A percentile compares a stretch with the other conserved stretches of the same genome.
Conservation (phyloP, 2,888 invertebrate genomes). For the Andrena camellia region DNA sequence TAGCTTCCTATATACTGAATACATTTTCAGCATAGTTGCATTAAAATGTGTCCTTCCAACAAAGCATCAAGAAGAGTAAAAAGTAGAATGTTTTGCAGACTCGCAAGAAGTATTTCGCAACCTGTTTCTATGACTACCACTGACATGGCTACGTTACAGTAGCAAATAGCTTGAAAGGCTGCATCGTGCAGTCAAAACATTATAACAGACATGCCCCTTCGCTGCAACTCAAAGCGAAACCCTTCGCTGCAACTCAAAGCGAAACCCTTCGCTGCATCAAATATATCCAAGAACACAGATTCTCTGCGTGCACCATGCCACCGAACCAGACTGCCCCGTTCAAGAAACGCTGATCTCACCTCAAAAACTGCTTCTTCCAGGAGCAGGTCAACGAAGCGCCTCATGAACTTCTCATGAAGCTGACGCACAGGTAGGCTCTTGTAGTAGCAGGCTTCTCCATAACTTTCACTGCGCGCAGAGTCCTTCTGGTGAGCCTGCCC, state of each 20-base stretch:
- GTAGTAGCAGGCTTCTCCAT: conserved; percentile 12
- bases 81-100: no score
- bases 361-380: conserved; percentile 92
- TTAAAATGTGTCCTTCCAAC: no score
- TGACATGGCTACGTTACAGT: no score
- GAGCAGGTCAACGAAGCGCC: conserved; percentile 90
- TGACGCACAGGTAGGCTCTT: conserved; percentile 88
- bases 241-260: background rate
- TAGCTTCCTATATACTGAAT: no score
- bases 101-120: no score
- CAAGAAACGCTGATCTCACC: conserved; percentile 66
- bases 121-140: no score
- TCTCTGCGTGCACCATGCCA: background rate
- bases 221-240: background rate
- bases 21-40: no score
- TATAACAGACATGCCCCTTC: background rate
- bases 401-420: conserved; percentile 90
- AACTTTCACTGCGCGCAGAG: background rate
- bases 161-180: no score
- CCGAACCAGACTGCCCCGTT: background rate
- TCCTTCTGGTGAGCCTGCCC: no score
- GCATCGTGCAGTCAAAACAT: no score
- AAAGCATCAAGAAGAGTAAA: no score
- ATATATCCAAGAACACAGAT: background rate
- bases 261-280: background rate